Percentiles rank a stretch among this genome's conserved stretches.
Evolutionary conservation across 2,113 vertebrate species (phyloP).

Genomic region (Entomyzon cyanotis): DNA sequence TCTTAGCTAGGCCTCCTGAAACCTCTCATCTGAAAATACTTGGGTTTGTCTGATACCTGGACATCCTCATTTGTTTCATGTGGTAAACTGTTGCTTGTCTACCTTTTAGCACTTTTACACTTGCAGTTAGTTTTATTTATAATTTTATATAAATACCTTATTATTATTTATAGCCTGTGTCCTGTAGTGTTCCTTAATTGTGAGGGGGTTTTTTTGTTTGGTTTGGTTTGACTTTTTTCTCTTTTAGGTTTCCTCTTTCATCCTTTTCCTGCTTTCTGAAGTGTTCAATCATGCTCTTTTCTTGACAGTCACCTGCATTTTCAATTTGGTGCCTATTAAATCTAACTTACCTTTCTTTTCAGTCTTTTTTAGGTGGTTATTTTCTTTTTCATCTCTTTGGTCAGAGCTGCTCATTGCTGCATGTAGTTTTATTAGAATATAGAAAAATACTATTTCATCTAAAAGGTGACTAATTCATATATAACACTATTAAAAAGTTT

Average conservation of each 20-base stretch:
- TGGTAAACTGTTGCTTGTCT: not conserved
- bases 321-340: not conserved
- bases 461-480: not conserved
- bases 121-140: not conserved
- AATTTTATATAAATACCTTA: not conserved
- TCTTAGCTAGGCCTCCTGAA: not conserved
- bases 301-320: not conserved
- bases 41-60: not conserved
- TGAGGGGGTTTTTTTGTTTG: rapidly evolving
- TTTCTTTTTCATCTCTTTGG: not conserved
- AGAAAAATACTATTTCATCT: not conserved
- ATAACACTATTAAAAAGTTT: not conserved
- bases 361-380: not conserved
- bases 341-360: not conserved
- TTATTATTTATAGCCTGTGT: not conserved
- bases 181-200: not conserved
- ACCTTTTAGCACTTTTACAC: not conserved
- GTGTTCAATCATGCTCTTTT: not conserved
- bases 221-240: not conserved
- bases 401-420: not conserved
- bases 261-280: not conserved
- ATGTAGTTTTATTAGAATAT: not conserved
- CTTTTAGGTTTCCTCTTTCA: not conserved
- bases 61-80: not conserved
- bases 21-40: not conserved